Conservation (phyloP, 2,113 vertebrate species). For the Xyliphius kryptos region DNA sequence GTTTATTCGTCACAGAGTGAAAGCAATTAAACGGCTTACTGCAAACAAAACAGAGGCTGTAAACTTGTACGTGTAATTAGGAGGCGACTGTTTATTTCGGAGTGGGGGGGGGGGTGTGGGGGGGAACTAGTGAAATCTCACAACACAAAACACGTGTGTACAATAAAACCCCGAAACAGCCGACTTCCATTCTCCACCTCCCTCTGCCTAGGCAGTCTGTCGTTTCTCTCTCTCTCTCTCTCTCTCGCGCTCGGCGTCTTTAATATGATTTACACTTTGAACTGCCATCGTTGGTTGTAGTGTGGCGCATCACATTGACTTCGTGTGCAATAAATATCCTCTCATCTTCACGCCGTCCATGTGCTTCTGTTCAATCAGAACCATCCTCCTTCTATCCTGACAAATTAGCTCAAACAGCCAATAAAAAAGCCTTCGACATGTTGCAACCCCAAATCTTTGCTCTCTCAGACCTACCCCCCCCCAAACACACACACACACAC, state of each 20-base stretch:
- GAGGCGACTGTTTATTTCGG: constrained; percentile 7
- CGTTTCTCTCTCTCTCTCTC: too few relatives aligned
- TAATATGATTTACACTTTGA: constrained; percentile 5
- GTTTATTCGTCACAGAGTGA: background rate
- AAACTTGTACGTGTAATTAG: constrained; percentile 18
- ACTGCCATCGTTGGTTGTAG: background rate
- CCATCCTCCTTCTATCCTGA: constrained; percentile 23
- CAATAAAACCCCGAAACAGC: constrained; percentile 22
- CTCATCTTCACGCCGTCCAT: too few relatives aligned
- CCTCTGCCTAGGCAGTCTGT: too few relatives aligned
- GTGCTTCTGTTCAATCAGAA: constrained; percentile 16
- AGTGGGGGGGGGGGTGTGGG: too few relatives aligned
- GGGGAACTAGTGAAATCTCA: constrained; percentile 7
- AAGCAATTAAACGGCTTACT: constrained; percentile 24
- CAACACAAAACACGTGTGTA: constrained; percentile 24
- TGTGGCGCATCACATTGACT: constrained; percentile 11
- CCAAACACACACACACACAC: too few relatives aligned
- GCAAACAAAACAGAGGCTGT: constrained; percentile 6
- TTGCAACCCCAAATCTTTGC: constrained; percentile 4
- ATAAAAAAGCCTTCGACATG: constrained; percentile 28
- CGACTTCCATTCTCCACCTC: too few relatives aligned
- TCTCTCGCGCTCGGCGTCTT: too few relatives aligned
- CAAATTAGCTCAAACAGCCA: constrained; percentile 33
- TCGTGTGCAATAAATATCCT: too few relatives aligned
- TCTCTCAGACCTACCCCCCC: too few relatives aligned